These are phyloP conservation scores for Pseudolycoriella hygida DNA, from an alignment of 2,888 invertebrate species.

Conservation along the genomic window DNA sequence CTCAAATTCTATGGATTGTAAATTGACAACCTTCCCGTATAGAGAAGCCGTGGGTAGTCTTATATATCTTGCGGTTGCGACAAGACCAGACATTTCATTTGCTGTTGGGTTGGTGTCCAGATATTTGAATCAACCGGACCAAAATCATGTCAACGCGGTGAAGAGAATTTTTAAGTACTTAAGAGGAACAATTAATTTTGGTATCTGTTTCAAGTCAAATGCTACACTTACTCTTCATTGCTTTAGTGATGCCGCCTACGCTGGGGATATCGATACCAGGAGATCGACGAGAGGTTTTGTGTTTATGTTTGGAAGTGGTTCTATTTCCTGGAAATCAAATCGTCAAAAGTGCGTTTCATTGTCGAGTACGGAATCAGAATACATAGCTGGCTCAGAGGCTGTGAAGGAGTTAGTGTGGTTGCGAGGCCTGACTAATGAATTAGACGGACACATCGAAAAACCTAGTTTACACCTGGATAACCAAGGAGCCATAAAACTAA, in stretches of 20 bases:
- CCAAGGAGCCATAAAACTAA: neutral
- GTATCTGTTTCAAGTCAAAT: constrained; percentile 6
- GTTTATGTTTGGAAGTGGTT: constrained; percentile 12
- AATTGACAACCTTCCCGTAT: neutral
- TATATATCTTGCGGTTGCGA: constrained; percentile 8
- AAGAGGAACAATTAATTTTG: constrained; percentile 6
- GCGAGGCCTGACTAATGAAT: too few species aligned
- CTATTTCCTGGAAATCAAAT: too few species aligned
- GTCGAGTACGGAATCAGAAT: too few species aligned
- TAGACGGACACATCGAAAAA: too few species aligned
- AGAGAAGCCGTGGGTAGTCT: constrained; percentile 8
- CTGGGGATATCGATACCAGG: too few species aligned
- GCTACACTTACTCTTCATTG: too few species aligned
- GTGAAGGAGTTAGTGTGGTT: too few species aligned
- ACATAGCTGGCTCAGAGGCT: too few species aligned
- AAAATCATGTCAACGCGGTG: constrained; percentile 8
- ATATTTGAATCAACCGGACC: constrained; percentile 7
- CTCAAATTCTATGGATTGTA: neutral
- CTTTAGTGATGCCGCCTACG: too few species aligned
- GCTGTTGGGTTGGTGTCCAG: constrained; percentile 5
- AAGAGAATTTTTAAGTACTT: constrained; percentile 11
- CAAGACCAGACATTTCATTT: constrained; percentile 9
- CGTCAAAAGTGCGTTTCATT: too few species aligned
- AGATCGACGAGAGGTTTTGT: too few species aligned
- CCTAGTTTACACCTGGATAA: too few species aligned